Evolutionary conservation across 2,888 invertebrate genomes (phyloP).

Genomic region (Pyrocoelia pectoralis): DNA sequence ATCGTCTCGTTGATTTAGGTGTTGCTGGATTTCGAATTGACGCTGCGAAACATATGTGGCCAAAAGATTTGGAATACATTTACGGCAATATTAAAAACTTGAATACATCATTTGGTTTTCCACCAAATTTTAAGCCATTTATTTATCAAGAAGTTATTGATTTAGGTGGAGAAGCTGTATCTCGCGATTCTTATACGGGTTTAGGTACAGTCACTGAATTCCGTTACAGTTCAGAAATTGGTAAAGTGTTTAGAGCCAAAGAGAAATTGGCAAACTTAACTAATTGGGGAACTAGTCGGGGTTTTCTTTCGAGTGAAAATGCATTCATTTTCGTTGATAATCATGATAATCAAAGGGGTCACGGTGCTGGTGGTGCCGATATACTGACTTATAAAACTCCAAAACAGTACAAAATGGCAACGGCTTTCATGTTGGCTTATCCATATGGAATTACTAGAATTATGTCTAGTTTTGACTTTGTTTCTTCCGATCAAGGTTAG

Average conservation of each 20-base stretch:
- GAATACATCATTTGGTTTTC: slow-evolving; percentile 72
- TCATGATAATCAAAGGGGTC: slow-evolving; percentile 79
- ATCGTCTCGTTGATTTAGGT: slow-evolving; percentile 67
- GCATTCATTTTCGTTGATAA: slow-evolving; percentile 64
- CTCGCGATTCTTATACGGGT: slow-evolving; percentile 56
- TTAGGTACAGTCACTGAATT: slow-evolving; percentile 81
- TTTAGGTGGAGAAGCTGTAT: slow-evolving; percentile 60
- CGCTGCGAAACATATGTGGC: slow-evolving; percentile 84
- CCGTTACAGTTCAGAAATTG: slow-evolving; percentile 64
- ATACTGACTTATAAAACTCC: slow-evolving; percentile 75
- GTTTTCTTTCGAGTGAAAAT: slow-evolving; percentile 63
- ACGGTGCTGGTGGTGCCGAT: slow-evolving; percentile 67
- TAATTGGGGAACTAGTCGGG: slow-evolving; percentile 74
- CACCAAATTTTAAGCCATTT: slow-evolving; percentile 70
- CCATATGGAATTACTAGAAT: slow-evolving; percentile 81
- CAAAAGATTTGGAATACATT: slow-evolving; percentile 74
- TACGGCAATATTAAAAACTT: slow-evolving; percentile 68
- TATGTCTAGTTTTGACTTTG: slow-evolving; percentile 86
- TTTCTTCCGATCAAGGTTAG: slow-evolving; percentile 61
- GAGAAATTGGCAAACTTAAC: slow-evolving; percentile 71
- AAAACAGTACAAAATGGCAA: slow-evolving; percentile 76
- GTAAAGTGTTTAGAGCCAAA: slow-evolving; percentile 65
- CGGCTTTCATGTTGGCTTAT: slow-evolving; percentile 88
- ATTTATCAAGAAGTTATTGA: slow-evolving; percentile 83
- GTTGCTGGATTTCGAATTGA: slow-evolving; percentile 86